Base-by-base conservation (phyloP, 2,113 vertebrate genomes). In the Sinocyclocheilus maitianheensis region DNA sequence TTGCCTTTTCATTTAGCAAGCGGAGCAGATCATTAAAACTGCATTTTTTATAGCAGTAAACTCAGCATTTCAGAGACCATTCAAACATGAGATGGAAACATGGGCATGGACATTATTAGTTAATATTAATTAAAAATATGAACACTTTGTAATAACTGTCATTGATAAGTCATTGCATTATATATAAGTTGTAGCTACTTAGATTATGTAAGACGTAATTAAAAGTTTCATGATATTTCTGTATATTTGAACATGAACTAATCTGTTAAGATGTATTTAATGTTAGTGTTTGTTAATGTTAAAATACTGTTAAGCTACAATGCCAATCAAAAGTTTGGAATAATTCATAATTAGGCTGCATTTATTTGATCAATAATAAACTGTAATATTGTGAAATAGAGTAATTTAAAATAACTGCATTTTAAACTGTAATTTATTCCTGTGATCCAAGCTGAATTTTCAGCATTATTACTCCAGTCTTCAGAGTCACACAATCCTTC, bases 1-100 rank as follows among this genome's bases (percentile, higher is more conserved):
- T 83, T 67, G 24, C 62, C 62, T 82, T 82, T 71, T 71, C 81
- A 69, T 71, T 83, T 20, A 83, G 81, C 65, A 40, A 71, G 46
- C 65, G 5, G 63, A 53, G 65, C 65, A 71, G 81, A 53, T 83
- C 46, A 37, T 83, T 83, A 83, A 71, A 71, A 34, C 22, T 30
- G 40, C 79, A 67, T 67, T 81, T 48, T 81, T 81, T 26, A 65
- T 30, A 48, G 4, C 8, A 46, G 62, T 67, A 20, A 48, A 48
- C 37, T 65, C 60, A 81, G 79, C 79, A 26, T 12, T 81, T 65
- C 79, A 24, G 3, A 26, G 7, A 48, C n/a, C 5, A 43, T 79
- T 62, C 30, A 62, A 10, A 43, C 71, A 77, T 4, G 4, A 77
- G 22, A 22, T 76, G 72, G 43, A 76, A 51, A 79, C 53, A 37